Evolutionary conservation across 2,113 vertebrate species (phyloP), one percentile per base, ranked within the genome.

Genomic region (Saccopteryx leptura): DNA sequence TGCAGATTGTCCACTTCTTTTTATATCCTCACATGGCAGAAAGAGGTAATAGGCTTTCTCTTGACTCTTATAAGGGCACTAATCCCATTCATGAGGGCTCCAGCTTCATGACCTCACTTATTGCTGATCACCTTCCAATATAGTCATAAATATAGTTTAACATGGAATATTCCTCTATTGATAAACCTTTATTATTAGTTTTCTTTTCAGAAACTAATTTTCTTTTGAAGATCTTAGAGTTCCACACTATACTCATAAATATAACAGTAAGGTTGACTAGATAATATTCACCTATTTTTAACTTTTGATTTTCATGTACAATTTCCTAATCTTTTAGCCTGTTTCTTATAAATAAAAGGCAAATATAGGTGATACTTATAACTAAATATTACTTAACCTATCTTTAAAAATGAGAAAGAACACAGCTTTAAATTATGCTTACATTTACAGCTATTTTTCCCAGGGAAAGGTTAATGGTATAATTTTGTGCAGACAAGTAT

Each of bases 161-260:
- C 66, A 7, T 24, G 48, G 24, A 33, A 26, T 52, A 65, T 46
- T 63, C 17, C 54, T 86, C 26, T 54, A 33, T 52, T 58, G 54
- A 39, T 60, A 66, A 80, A 28, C 7, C 24, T 50, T 82, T 66
- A 5, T 60, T 60, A 23, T 1, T 65, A 60, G 39, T 26, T 60
- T 95, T 21, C 15, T 17, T 26, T 92, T 60, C 66, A 60, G 75
- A 85, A 90, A 94, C 28, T 56, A 72, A 65, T 15, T 92, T 86
- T 68, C 28, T 82, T 48, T 86, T 76, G 48, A 91, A 71, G 56
- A 19, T 66, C 14, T 81, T 88, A 81, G 50, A 60, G 61, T 24
- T 31, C 52, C 24, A 31, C 21, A 26, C 17, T 19, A 50, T 52
- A 58, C 4, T 5, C 24, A 94, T 83, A 54, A 93, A 56, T 39